Conservation (phyloP, 2,888 invertebrate genomes). For the Tribolium freemani region DNA sequence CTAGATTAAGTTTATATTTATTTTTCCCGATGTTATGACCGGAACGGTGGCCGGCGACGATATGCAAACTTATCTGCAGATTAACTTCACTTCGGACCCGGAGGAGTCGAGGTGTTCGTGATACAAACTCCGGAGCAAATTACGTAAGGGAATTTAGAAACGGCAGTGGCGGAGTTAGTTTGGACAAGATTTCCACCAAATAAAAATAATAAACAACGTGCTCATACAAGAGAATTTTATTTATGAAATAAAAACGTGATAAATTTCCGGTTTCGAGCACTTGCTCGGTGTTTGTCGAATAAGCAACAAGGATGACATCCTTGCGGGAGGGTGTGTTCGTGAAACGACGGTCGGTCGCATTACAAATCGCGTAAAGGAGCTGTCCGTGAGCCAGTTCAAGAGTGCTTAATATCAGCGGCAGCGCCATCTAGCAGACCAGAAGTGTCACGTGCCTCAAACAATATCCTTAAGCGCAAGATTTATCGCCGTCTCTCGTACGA, state of each 20-base stretch:
- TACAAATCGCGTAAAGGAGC: slow-evolving; percentile 51
- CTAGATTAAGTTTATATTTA: slow-evolving; percentile 33
- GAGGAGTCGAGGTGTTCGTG: slow-evolving; percentile 30
- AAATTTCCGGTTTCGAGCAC: background rate
- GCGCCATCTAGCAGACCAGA: slow-evolving; percentile 57
- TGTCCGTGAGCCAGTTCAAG: slow-evolving; percentile 53
- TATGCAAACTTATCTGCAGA: slow-evolving; percentile 34
- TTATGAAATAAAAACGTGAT: too few relatives aligned
- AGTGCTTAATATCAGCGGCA: slow-evolving; percentile 62
- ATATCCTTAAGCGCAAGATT: slow-evolving; percentile 64
- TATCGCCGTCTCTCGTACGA: slow-evolving; percentile 60
- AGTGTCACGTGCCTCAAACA: slow-evolving; percentile 66
- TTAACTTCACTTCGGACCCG: slow-evolving; percentile 27
- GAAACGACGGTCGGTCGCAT: slow-evolving; percentile 31
- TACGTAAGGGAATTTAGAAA: slow-evolving; percentile 30
- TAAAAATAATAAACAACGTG: background rate
- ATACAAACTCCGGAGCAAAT: slow-evolving; percentile 21
- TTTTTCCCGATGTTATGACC: slow-evolving; percentile 12
- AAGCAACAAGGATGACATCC: background rate
- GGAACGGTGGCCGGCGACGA: slow-evolving; percentile 1
- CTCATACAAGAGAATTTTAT: too few relatives aligned
- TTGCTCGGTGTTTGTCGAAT: background rate
- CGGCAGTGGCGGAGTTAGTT: background rate
- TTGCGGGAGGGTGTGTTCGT: slow-evolving; percentile 6
- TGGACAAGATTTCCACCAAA: background rate